Conservation (phyloP, 2,797 vertebrate genomes). For the Limosa lapponica region DNA sequence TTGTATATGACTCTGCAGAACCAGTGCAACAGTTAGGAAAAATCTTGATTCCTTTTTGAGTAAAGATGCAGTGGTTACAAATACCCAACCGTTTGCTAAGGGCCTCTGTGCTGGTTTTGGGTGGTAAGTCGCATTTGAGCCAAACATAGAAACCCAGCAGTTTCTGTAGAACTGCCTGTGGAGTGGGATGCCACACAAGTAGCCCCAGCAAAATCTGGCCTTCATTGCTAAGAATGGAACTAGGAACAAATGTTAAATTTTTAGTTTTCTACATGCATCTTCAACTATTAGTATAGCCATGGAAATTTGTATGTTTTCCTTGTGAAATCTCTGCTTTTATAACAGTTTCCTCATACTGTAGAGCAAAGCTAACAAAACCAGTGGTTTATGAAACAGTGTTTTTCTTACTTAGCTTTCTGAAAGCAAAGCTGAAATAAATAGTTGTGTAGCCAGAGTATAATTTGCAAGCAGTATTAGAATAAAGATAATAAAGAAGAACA, state of each 20-base stretch:
- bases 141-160: conserved; percentile 43
- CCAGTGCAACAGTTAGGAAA: not conserved
- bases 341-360: not conserved
- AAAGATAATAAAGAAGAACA: conserved; percentile 35
- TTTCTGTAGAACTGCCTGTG: not conserved
- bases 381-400: not conserved
- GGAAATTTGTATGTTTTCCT: not conserved
- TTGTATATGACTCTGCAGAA: not conserved
- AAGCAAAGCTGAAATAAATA: conserved; percentile 29
- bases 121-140: conserved; percentile 7
- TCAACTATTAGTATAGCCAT: not conserved
- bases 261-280: not conserved
- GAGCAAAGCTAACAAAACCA: not conserved
- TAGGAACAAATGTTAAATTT: not conserved
- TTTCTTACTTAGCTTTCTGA: conserved; percentile 7
- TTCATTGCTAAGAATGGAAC: not conserved
- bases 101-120: not conserved
- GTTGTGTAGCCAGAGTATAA: not conserved
- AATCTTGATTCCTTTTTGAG: conserved; percentile 29
- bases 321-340: not conserved
- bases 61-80: not conserved
- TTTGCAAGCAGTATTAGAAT: conserved; percentile 17
- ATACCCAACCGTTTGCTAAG: not conserved
- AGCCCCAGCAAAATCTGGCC: conserved; percentile 7
- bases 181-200: conserved; percentile 50